These are phyloP conservation scores for Heteropelma amictum DNA, from an alignment of 2,888 invertebrate species.

Conservation along the genomic window DNA sequence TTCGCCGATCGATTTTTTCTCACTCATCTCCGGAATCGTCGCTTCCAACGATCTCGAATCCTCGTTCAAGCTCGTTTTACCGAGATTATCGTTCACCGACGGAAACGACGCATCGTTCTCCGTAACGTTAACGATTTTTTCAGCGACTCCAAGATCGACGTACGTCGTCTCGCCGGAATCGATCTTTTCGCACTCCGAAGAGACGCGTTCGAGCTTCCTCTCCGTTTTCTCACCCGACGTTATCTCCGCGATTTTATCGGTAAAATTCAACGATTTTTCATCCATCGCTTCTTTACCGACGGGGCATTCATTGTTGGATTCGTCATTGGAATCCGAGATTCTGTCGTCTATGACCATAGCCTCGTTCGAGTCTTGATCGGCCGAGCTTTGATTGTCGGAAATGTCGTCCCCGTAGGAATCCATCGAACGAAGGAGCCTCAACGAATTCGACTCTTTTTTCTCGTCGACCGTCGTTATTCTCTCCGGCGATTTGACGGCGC, in stretches of 20 bases:
- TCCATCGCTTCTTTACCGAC: constrained; percentile 53
- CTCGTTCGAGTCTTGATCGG: constrained; percentile 63
- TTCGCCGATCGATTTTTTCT: constrained; percentile 12
- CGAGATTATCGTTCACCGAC: too few species aligned
- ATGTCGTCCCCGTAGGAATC: constrained; percentile 59
- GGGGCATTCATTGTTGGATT: too few species aligned
- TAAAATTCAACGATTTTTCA: constrained; percentile 39
- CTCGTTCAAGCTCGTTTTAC: too few species aligned
- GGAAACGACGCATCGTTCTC: too few species aligned
- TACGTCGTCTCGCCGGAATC: not conserved
- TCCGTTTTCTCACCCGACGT: constrained; percentile 42
- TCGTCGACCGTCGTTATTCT: constrained; percentile 49
- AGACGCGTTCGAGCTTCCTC: too few species aligned
- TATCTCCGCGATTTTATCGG: constrained; percentile 26
- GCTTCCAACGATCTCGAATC: too few species aligned
- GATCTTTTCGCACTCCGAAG: not conserved
- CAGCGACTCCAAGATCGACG: too few species aligned
- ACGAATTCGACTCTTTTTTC: constrained; percentile 29
- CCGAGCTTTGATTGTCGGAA: constrained; percentile 59
- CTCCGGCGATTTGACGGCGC: constrained; percentile 54
- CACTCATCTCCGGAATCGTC: constrained; percentile 27
- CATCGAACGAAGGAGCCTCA: constrained; percentile 45
- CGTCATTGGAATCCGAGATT: constrained; percentile 62
- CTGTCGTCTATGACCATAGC: constrained; percentile 65
- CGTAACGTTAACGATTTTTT: too few species aligned